Evolutionary conservation across 1,140 invertebrate species (phyloP), one percentile per base, ranked within the genome.

Genomic region (Scaptodrosophila lebanonensis): DNA sequence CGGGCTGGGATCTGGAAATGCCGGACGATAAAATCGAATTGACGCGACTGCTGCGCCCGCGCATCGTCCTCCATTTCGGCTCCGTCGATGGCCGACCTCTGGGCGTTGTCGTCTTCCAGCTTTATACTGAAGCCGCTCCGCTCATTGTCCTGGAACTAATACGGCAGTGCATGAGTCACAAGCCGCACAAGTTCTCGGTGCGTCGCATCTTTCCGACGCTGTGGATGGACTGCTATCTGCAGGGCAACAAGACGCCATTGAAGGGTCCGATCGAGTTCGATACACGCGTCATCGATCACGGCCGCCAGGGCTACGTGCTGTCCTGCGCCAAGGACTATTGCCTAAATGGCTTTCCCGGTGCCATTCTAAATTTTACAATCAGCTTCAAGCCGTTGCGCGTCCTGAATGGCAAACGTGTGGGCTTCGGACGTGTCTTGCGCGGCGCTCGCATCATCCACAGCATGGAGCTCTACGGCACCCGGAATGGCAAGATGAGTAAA

Each of bases 111-210:
- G 53, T 68, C 0, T 32, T 76, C 4, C 64, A 68, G 43, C 45
- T 76, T 0, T 76, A 60, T 42, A 76, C 71, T 2, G 71, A 76
- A 38, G 68, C 71, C 0, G 69, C 67, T 0, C 71, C 71, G 0
- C 36, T 68, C 11, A 58, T 76, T 15, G 71, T 76, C 15, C 45
- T 76, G 3, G 47, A 76, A 29, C 62, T 76, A 35, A 50, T 76
- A n/a, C 68, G 68, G 20, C 42, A 50, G 22, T 72, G 71, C 8
- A 8, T 51, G 3, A 9, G 9, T 1, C 44, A 56, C 7, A n/a
- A 52, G 0, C 27, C 58, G 5, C 48, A 65, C 5, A 35, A 57
- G 29, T 59, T 72, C 17, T 44, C 51, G 9, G 29, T 72, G 11
- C 50, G 51, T 5, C 65, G 71, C 1, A 25, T 72, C 25, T 66